A percentile compares a stretch with the other conserved stretches of the same genome.
Conservation (phyloP, 2,113 vertebrate species). For the Limanda limanda region DNA sequence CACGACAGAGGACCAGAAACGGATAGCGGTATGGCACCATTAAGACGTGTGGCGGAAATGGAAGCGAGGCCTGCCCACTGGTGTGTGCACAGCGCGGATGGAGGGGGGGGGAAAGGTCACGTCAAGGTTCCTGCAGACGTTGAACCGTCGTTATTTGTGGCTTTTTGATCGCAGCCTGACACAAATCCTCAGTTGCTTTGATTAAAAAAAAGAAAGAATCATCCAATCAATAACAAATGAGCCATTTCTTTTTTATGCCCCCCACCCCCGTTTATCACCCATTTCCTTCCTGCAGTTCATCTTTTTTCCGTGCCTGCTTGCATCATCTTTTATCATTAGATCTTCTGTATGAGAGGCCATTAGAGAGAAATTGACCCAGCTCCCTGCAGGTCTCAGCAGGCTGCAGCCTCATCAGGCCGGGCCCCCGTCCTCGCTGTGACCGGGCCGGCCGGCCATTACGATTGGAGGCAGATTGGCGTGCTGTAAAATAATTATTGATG, state of each 20-base stretch:
- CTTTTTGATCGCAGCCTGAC: neutral
- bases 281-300: conserved; percentile 59
- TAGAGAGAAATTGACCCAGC: conserved; percentile 73
- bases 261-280: conserved; percentile 29
- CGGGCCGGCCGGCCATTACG: conserved; percentile 35
- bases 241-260: conserved; percentile 13
- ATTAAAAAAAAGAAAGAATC: conserved; percentile 3
- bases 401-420: conserved; percentile 50
- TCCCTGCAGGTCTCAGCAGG: conserved; percentile 67
- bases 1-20: conserved; percentile 31
- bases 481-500: conserved; percentile 70
- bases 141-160: conserved; percentile 21
- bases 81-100: conserved; percentile 13
- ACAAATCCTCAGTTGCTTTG: conserved; percentile 14
- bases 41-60: conserved; percentile 26
- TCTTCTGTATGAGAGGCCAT: conserved; percentile 60
- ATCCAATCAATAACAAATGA: conserved; percentile 26
- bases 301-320: neutral
- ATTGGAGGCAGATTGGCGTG: conserved; percentile 40
- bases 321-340: conserved; percentile 68
- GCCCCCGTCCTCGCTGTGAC: conserved; percentile 34
- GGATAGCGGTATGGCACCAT: conserved; percentile 15
- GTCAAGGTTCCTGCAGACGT: conserved; percentile 25
- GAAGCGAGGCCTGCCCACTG: neutral
- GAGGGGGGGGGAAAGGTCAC: conserved; percentile 24